These are phyloP conservation scores for Alcis repandata DNA, from an alignment of 2,888 invertebrate species.

Conservation along the genomic window DNA sequence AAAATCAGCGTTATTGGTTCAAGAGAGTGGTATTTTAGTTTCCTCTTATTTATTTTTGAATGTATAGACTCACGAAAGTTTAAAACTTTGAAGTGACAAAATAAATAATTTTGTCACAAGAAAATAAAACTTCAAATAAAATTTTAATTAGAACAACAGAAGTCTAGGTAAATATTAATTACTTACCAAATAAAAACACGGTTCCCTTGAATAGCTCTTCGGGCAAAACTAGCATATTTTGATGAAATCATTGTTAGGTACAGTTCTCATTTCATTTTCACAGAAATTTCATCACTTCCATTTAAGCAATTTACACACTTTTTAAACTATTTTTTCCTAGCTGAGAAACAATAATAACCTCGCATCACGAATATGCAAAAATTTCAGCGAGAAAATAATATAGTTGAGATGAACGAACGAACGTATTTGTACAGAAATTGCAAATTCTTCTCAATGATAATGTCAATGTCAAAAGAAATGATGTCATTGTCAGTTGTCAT, in stretches of 20 bases:
- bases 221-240: constrained; percentile 51
- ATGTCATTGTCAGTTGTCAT: too few relatives aligned
- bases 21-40: too few relatives aligned
- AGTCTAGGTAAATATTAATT: background rate
- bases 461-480: too few relatives aligned
- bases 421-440: too few relatives aligned
- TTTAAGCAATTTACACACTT: background rate
- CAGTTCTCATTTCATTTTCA: constrained; percentile 33
- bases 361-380: background rate
- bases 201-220: constrained; percentile 54
- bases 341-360: background rate
- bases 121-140: background rate
- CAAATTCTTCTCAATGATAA: too few relatives aligned
- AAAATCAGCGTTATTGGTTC: too few relatives aligned
- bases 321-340: too few relatives aligned
- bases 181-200: constrained; percentile 60
- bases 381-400: too few relatives aligned
- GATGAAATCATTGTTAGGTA: constrained; percentile 61
- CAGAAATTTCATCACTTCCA: constrained; percentile 32
- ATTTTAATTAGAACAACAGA: background rate
- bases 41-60: too few relatives aligned
- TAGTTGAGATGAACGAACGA: too few relatives aligned
- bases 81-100: too few relatives aligned
- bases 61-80: too few relatives aligned
- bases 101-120: background rate